Percentiles rank a stretch among this genome's conserved stretches.
Conservation (phyloP, 2,888 invertebrate genomes). For the Apoderus coryli region DNA sequence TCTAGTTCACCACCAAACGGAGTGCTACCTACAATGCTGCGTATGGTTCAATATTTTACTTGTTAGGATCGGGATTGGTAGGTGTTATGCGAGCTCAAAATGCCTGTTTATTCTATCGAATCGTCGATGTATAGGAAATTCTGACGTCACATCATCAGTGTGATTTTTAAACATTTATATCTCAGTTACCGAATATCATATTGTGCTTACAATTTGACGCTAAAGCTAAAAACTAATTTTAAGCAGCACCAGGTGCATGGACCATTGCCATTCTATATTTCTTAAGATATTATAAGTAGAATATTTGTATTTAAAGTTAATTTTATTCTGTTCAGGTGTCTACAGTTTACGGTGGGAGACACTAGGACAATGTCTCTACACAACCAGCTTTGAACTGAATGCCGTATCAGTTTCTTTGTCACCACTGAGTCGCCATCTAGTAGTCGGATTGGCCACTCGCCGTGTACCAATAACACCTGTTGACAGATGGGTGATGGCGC, state of each 20-base stretch:
- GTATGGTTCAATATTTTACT: too few relatives aligned
- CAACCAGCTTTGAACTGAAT: slow-evolving; percentile 61
- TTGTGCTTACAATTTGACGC: not conserved
- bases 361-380: slow-evolving; percentile 63
- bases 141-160: too few relatives aligned
- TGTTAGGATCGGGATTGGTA: too few relatives aligned
- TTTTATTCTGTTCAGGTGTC: slow-evolving; percentile 40
- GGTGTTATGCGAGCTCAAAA: too few relatives aligned
- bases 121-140: too few relatives aligned
- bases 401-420: slow-evolving; percentile 76
- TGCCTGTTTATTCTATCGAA: too few relatives aligned
- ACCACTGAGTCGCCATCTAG: slow-evolving; percentile 62
- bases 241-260: not conserved
- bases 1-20: too few relatives aligned
- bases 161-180: too few relatives aligned
- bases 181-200: too few relatives aligned
- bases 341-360: slow-evolving; percentile 65
- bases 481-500: slow-evolving; percentile 36
- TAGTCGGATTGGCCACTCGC: slow-evolving; percentile 64
- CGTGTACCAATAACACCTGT: slow-evolving; percentile 42
- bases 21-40: too few relatives aligned
- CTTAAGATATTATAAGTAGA: too few relatives aligned
- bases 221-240: too few relatives aligned
- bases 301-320: slow-evolving; percentile 7
- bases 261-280: not conserved